Evolutionary conservation across 2,113 vertebrate genomes (phyloP), one percentile per base, ranked within the genome.

Genomic region (Pyrgilauda ruficollis): DNA sequence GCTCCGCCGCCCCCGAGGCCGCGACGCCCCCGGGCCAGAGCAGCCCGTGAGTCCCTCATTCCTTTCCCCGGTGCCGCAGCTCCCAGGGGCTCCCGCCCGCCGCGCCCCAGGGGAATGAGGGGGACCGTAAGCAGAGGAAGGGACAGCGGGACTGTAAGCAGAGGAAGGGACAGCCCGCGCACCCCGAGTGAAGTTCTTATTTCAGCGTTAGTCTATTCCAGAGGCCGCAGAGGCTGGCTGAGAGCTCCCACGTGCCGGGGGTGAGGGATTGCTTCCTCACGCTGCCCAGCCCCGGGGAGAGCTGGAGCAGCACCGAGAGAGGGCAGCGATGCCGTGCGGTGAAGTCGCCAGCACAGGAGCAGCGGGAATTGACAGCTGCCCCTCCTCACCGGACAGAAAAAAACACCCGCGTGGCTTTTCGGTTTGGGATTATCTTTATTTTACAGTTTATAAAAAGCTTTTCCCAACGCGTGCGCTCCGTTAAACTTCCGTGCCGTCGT

Each of bases 401-500:
- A 99, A 99, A 99, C 98, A 99, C 97, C 97, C 97, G 89, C 89
- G 70, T 35, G 41, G 24, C 37, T 93, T 97, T 93, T 95, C 10
- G 5, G 16, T 69, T 87, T 68, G 11, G 3, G 30, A 17, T 83
- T 55, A n/a, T 33, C 31, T 46, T 97, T 58, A 27, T 31, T 92
- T 24, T 43, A 97, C 62, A 96, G 97, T 98, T 97, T 98, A 98
- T 98, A 98, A 98, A 98, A 98, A 98, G 98, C 92, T 64, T 88
- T 97, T 94, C 92, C 90, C 75, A 52, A 73, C 77, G 93, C 28
- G n/a, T 17, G 27, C 35, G 64, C 58, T 44, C 47, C 17, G 1
- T 98, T 98, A 99, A 90, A 99, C 99, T 96, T 99, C 99, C 0
- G 99, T 99, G 81, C 99, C 99, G 0, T 99, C 99, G 26, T 98